Conservation (phyloP, 2,797 vertebrate genomes). For the Coluber constrictor region DNA sequence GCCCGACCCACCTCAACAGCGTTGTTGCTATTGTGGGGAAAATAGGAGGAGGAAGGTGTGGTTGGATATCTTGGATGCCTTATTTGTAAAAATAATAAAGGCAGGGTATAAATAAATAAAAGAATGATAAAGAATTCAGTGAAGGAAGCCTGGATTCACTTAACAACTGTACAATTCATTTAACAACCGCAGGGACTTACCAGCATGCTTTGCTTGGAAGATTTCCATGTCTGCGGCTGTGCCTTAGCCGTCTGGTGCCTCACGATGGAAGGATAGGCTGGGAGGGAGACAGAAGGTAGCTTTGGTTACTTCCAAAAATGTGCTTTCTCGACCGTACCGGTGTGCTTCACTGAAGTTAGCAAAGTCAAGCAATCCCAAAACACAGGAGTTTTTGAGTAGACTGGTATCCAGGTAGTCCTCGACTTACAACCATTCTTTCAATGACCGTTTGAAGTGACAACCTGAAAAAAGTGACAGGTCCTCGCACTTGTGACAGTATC, state of each 20-base stretch:
- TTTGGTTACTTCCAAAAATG: neutral
- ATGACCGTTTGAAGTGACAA: neutral
- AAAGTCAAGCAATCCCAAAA: neutral
- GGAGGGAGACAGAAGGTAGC: conserved; percentile 47
- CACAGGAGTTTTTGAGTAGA: neutral
- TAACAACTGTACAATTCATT: neutral
- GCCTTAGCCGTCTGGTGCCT: conserved; percentile 74
- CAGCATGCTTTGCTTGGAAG: conserved; percentile 74
- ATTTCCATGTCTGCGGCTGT: conserved; percentile 79
- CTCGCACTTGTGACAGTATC: neutral
- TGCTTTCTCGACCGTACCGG: neutral
- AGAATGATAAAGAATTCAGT: neutral
- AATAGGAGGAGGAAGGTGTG: neutral
- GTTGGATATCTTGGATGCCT: neutral
- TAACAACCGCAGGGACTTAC: conserved; percentile 58
- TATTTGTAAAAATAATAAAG: neutral
- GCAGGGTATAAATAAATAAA: neutral
- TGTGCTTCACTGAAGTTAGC: conserved; percentile 22
- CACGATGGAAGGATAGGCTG: conserved; percentile 77
- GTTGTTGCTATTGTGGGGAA: neutral
- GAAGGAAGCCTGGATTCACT: neutral
- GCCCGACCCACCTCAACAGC: neutral
- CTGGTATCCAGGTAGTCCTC: neutral
- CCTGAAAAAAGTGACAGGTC: neutral
- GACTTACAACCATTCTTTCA: neutral